These are phyloP conservation scores for Hipparchia sbordonii DNA, from an alignment of 2,888 invertebrate genomes.

Conservation along the genomic window DNA sequence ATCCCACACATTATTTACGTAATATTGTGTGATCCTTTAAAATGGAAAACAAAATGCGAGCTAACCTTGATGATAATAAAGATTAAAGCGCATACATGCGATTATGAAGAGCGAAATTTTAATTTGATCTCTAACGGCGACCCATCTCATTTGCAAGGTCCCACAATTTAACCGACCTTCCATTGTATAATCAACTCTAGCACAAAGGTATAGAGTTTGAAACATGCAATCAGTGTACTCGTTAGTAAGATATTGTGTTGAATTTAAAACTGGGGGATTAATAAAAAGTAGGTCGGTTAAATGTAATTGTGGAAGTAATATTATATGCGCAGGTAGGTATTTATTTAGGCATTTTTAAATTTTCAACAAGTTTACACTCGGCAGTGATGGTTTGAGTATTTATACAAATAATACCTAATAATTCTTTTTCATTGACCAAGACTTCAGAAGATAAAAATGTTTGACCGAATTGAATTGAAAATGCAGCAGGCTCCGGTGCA, in stretches of 20 bases:
- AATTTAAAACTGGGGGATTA: slow-evolving; percentile 36
- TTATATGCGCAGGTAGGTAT: neutral
- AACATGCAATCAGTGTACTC: neutral
- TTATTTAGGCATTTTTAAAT: neutral
- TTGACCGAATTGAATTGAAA: too few species aligned
- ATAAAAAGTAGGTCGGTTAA: slow-evolving; percentile 34
- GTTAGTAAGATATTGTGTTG: slow-evolving; percentile 16
- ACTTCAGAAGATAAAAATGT: too few species aligned
- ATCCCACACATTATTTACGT: neutral
- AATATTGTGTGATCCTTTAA: neutral
- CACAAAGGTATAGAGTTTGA: slow-evolving; percentile 9
- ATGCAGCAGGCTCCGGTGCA: too few species aligned
- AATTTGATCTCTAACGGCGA: slow-evolving; percentile 34
- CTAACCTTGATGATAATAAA: slow-evolving; percentile 6
- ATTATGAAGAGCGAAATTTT: slow-evolving; percentile 36
- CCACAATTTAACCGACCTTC: neutral
- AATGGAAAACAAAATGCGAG: slow-evolving; percentile 21
- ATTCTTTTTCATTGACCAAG: too few species aligned
- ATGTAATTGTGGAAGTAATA: slow-evolving; percentile 26
- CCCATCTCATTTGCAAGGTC: slow-evolving; percentile 34
- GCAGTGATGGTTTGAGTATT: too few species aligned
- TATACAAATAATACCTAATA: too few species aligned
- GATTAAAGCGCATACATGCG: slow-evolving; percentile 23
- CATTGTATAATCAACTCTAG: slow-evolving; percentile 5
- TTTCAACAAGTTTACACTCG: neutral